phyloP scores from a whole-genome alignment of 1,140 invertebrate genomes.

The Hirudo medicinalis region DNA sequence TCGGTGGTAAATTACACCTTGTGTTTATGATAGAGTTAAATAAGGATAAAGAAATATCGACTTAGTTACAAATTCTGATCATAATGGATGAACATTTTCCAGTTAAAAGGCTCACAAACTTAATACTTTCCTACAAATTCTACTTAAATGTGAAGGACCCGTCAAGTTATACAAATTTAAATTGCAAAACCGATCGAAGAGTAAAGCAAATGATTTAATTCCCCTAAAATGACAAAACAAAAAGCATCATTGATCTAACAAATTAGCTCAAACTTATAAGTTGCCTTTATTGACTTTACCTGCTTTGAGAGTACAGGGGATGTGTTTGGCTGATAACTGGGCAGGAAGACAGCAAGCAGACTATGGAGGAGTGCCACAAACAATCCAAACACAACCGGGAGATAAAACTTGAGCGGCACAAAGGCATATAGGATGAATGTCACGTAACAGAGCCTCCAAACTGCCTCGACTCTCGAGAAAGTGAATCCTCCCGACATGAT shows the following conservation, averaged over 20 bases:
- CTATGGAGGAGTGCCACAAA: slow-evolving; percentile 1
- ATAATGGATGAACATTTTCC: too few species aligned
- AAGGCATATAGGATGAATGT: slow-evolving; percentile 11
- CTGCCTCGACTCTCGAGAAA: slow-evolving; percentile 10
- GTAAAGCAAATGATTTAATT: not conserved
- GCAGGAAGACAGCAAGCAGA: slow-evolving; percentile 2
- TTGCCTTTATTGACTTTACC: not conserved
- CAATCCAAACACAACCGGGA: slow-evolving; percentile 1
- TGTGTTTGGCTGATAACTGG: not conserved
- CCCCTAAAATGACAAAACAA: not conserved
- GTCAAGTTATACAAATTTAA: not conserved
- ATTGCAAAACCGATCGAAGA: not conserved
- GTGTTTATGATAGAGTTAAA: too few species aligned
- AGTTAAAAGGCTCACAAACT: too few species aligned
- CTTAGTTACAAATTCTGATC: too few species aligned
- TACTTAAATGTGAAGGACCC: too few species aligned
- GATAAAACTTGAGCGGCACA: slow-evolving; percentile 14
- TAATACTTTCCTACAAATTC: too few species aligned
- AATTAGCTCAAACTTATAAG: too few species aligned
- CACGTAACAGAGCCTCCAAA: slow-evolving; percentile 15
- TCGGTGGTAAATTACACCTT: too few species aligned
- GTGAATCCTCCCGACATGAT: not conserved
- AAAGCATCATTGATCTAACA: too few species aligned
- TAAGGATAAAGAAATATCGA: too few species aligned
- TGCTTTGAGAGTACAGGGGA: not conserved